phyloP scores from a whole-genome alignment of 2,888 invertebrate genomes.

The Ophioninae sp. region DNA sequence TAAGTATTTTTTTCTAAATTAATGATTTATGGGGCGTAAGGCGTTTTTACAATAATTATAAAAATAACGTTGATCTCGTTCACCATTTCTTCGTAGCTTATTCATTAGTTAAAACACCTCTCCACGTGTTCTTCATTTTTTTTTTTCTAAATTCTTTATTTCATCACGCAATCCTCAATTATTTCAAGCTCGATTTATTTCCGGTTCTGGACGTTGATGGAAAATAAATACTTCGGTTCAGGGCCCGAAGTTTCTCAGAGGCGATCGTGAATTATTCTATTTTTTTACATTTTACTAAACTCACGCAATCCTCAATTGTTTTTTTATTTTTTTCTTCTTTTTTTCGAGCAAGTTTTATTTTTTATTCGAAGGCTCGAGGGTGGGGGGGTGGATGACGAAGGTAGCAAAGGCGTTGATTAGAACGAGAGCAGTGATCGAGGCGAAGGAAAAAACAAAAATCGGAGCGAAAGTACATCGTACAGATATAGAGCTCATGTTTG shows the following conservation, averaged over 20 bases:
- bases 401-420: slow-evolving; percentile 14
- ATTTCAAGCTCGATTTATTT: too few relatives aligned
- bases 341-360: background rate
- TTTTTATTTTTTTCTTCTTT: background rate
- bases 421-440: slow-evolving; percentile 33
- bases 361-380: background rate
- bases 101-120: too few relatives aligned
- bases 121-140: too few relatives aligned
- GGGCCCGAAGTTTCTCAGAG: background rate
- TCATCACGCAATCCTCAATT: too few relatives aligned
- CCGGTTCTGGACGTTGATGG: too few relatives aligned
- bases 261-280: background rate
- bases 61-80: too few relatives aligned
- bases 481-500: slow-evolving; percentile 1
- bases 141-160: too few relatives aligned
- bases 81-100: too few relatives aligned
- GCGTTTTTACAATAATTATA: too few relatives aligned
- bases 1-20: background rate
- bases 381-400: background rate
- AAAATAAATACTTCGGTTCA: too few relatives aligned
- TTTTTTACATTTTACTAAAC: background rate
- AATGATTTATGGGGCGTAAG: background rate
- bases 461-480: slow-evolving; percentile 1
- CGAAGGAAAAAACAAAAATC: slow-evolving; percentile 1
- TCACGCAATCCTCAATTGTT: background rate